Evolutionary conservation across 2,797 vertebrate species (phyloP), one percentile per base, ranked within the genome.

Genomic region (Danionella dracula): DNA sequence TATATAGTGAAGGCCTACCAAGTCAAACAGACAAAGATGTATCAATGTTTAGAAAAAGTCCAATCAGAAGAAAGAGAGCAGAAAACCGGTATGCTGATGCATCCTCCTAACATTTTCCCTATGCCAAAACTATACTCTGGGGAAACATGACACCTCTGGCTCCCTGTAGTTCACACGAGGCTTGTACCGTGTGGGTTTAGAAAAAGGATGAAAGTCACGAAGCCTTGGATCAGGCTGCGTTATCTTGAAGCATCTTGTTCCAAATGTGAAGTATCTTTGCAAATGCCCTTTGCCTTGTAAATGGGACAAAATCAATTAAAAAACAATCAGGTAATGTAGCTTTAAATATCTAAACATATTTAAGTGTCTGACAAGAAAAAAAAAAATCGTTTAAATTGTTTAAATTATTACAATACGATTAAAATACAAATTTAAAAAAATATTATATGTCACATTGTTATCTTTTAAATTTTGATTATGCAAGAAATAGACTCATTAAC

Each of bases 21-120:
- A 50, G 17, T 40, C 19, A 10, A 54, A 31, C 19, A 60, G 11
- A 2, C 48, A 55, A 48, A 59, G 48, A 71, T 66, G 62, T 66
- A 71, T 59, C 69, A 54, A 31, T 53, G 32, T 54, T 19, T 34
- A 49, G 35, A 23, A 27, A 50, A 44, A 34, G 51, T 19, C 12
- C 29, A 65, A 34, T 20, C 10, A 64, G 17, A 70, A 55, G 37
- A 17, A 56, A 51, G 38, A 51, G 45, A 50, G 60, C 72, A 44
- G 10, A 54, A 78, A 71, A 59, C 76, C 72, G 72, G 76, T 56
- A 38, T 81, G 65, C 72, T 72, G 78, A 81, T 77, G 81, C 77
- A 76, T 82, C 76, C 83, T 73, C 76, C 67, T 84, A 84, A 83
- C 81, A 84, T 86, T 81, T 86, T 61, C 27, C 42, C 79, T 77